A percentile compares a stretch with the other conserved stretches of the same genome.
These are phyloP conservation scores for Acropternis orthonyx DNA, from an alignment of 2,797 vertebrate genomes.

Conservation along the genomic window DNA sequence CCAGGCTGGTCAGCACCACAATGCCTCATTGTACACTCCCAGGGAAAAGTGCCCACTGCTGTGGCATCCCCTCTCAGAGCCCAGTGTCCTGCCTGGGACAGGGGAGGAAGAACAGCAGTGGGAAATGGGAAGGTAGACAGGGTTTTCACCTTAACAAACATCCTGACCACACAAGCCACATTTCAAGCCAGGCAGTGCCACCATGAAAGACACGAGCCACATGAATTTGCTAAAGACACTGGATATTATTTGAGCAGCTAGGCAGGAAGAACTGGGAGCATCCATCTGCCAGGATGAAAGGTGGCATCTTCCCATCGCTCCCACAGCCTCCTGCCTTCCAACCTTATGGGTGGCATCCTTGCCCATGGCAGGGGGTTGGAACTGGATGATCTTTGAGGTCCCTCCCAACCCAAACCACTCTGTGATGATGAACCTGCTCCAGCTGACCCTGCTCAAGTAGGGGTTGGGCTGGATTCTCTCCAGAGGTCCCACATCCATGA, in stretches of 20 bases:
- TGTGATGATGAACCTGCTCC: background rate
- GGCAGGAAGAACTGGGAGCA: background rate
- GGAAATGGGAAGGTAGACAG: background rate
- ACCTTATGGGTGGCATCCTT: background rate
- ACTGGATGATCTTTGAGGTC: background rate
- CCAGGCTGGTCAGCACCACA: fast-evolving
- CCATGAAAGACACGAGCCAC: background rate
- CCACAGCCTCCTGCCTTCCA: background rate
- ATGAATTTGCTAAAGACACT: background rate
- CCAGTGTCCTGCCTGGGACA: background rate
- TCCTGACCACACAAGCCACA: background rate
- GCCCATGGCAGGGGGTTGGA: no score
- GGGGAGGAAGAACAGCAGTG: background rate
- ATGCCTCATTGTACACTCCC: background rate
- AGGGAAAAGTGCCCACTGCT: background rate
- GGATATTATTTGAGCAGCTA: background rate
- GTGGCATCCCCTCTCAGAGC: background rate
- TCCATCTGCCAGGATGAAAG: background rate
- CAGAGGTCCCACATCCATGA: background rate
- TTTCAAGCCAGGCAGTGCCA: background rate
- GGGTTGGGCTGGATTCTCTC: background rate
- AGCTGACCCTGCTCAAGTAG: background rate
- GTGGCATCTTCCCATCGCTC: background rate
- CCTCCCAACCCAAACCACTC: background rate
- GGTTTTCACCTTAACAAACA: background rate